Percentiles rank a stretch among this genome's conserved stretches.
phyloP scores from a whole-genome alignment of 2,113 vertebrate genomes.

The Ptychochromis oligacanthus region DNA sequence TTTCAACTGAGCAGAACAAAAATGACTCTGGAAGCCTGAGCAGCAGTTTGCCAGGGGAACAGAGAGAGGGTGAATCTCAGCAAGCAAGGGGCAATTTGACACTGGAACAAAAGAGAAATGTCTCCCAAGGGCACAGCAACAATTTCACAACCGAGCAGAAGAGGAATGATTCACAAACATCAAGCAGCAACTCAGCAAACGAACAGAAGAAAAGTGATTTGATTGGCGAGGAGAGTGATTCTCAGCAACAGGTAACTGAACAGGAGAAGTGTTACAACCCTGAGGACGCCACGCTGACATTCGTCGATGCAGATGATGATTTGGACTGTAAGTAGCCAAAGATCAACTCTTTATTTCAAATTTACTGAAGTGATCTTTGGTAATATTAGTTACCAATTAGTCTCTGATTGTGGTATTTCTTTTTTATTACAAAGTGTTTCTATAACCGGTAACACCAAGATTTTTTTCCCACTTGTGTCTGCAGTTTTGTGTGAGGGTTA shows the following conservation, averaged over 20 bases:
- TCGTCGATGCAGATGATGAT: constrained; percentile 15
- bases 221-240: neutral
- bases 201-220: neutral
- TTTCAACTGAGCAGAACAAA: too few species aligned
- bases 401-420: fast-evolving
- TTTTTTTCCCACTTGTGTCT: fast-evolving
- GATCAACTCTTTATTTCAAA: neutral
- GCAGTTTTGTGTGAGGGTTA: neutral
- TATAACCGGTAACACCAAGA: neutral
- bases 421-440: neutral
- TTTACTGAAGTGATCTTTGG: neutral
- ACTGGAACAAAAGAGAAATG: neutral
- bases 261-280: constrained; percentile 7
- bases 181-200: fast-evolving
- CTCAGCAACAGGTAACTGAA: neutral
- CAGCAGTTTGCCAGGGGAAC: too few species aligned
- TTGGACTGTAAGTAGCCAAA: neutral
- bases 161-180: neutral
- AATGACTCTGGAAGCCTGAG: too few species aligned
- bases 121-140: neutral
- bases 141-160: neutral
- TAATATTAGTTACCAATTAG: neutral
- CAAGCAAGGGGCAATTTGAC: neutral
- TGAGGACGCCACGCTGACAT: neutral
- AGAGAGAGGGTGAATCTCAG: too few species aligned